Evolutionary conservation across 2,113 vertebrate genomes (phyloP).

Genomic region (Isichthys henryi): DNA sequence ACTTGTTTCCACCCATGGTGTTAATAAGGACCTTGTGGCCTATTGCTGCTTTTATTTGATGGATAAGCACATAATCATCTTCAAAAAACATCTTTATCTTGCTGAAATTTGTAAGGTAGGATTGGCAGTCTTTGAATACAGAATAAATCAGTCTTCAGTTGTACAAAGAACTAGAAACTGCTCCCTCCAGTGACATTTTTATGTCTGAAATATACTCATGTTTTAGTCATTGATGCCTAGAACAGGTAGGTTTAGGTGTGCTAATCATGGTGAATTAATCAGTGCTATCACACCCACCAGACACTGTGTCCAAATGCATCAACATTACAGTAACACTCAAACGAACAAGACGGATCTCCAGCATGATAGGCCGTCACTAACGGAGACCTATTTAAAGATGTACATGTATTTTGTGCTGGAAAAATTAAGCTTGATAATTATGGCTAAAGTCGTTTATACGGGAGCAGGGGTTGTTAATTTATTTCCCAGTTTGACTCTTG

Average conservation of each 20-base stretch:
- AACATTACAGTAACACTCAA: neutral
- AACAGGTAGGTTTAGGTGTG: neutral
- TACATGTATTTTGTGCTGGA: neutral
- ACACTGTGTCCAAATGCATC: neutral
- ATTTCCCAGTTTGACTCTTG: neutral
- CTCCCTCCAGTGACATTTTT: neutral
- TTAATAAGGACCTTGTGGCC: neutral
- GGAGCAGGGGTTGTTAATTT: neutral
- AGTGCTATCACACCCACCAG: neutral
- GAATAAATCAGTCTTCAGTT: neutral
- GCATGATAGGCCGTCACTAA: neutral
- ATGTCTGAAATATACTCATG: neutral
- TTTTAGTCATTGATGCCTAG: neutral
- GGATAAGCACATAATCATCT: neutral
- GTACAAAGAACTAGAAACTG: neutral
- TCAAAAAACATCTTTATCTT: neutral
- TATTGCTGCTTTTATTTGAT: neutral
- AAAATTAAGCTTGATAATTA: neutral
- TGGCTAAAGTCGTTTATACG: neutral
- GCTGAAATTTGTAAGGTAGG: neutral
- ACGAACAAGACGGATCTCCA: neutral
- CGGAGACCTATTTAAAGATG: neutral
- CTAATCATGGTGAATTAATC: neutral
- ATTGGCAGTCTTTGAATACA: neutral
- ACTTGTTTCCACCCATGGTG: neutral